Percentiles rank a stretch among this genome's conserved stretches.
Evolutionary conservation across 1,140 invertebrate species (phyloP).

Genomic region (Thaumatotibia leucotreta): DNA sequence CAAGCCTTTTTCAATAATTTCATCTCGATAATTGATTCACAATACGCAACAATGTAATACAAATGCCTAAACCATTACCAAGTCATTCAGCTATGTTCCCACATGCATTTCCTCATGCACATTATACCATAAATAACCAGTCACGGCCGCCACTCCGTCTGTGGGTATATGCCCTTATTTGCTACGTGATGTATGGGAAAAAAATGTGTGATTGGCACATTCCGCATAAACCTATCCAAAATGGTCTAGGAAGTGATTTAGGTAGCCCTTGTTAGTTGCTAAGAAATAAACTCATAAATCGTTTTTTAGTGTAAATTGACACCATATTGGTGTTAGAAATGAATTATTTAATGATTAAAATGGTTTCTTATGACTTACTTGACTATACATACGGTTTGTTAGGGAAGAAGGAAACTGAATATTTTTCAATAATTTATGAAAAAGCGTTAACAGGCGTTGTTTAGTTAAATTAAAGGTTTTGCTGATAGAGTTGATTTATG

Average conservation of each 20-base stretch:
- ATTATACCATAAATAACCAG: background rate
- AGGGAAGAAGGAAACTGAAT: background rate
- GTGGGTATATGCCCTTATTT: background rate
- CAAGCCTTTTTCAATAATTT: background rate
- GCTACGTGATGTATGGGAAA: background rate
- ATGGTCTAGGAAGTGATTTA: background rate
- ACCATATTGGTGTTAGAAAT: background rate
- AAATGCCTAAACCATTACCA: background rate
- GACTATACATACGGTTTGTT: background rate
- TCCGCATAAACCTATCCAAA: background rate
- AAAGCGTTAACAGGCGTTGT: no score
- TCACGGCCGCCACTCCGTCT: constrained; percentile 6
- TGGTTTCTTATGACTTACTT: background rate
- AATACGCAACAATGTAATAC: background rate
- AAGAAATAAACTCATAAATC: background rate
- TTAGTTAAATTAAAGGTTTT: no score
- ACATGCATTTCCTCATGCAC: constrained; percentile 3
- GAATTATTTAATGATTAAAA: background rate
- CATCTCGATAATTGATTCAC: background rate
- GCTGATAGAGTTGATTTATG: no score
- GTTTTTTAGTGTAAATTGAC: background rate
- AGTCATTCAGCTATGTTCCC: constrained; percentile 4
- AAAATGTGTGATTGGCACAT: constrained; percentile 7
- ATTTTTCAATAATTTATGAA: background rate
- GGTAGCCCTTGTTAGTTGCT: background rate